Evolutionary conservation across 2,888 invertebrate genomes (phyloP).

Genomic region (Nephrotoma appendiculata): DNA sequence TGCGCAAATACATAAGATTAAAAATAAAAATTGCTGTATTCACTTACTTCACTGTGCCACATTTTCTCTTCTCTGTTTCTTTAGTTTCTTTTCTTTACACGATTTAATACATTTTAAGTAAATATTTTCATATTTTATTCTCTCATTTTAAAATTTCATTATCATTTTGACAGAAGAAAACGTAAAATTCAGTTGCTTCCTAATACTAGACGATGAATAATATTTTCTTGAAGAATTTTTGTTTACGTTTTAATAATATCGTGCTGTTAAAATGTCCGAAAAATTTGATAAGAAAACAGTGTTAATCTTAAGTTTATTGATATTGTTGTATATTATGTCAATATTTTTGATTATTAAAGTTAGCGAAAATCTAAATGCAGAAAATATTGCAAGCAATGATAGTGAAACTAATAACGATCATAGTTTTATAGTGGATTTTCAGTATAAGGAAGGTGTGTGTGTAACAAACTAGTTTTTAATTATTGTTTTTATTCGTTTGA

Average conservation of each 20-base stretch:
- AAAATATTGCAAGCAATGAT: not conserved
- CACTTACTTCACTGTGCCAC: too few species aligned
- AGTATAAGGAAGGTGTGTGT: not conserved
- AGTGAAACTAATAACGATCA: not conserved
- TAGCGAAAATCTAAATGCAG: not conserved
- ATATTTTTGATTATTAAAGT: not conserved
- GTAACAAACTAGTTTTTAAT: not conserved
- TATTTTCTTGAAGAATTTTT: not conserved
- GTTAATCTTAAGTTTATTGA: not conserved
- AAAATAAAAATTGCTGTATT: too few species aligned
- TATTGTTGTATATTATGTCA: not conserved
- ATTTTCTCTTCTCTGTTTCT: too few species aligned
- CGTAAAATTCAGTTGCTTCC: not conserved
- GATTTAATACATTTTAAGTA: too few species aligned
- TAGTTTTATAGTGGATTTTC: not conserved
- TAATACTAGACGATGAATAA: not conserved
- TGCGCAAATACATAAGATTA: too few species aligned
- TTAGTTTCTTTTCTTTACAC: too few species aligned
- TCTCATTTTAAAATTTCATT: too few species aligned
- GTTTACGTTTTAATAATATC: not conserved
- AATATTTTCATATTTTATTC: too few species aligned
- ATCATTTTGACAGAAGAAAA: too few species aligned
- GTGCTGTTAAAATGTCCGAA: not conserved
- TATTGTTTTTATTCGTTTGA: not conserved
- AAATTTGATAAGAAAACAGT: not conserved